Base-by-base conservation (phyloP, 2,113 vertebrate species). In the Python bivittatus region DNA sequence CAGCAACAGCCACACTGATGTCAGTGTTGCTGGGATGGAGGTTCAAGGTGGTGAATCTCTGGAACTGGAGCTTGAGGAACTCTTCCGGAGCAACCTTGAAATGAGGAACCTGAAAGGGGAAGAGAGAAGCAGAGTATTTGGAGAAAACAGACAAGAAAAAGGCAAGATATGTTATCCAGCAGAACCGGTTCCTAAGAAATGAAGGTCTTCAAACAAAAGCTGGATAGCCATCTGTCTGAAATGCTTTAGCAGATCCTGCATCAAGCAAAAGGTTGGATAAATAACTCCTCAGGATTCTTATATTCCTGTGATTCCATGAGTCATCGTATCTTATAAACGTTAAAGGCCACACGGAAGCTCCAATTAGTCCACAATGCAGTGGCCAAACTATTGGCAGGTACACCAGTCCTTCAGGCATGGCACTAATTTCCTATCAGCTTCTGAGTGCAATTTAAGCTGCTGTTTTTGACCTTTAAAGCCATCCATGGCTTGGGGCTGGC, bases 41-140 rank as follows among this genome's bases (percentile, higher is more conserved):
- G 98, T 99, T 99, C 96, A 99, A 97, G 44, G 99, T 99, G 94
- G 99, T 99, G 98, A 99, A 99, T 12, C 99, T 98, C 92, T 99
- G 99, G 92, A 98, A 98, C 96, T 99, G 99, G 89, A 99, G 98
- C 97, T 99, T 99, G 95, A 99, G 96, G 92, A 99, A 99, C 95
- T 99, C 99, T 95, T 99, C 99, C 0, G 99, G 99, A 72, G 99
- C 99, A 94, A 99, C 99, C 97, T 98, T 99, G 96, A 99, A 99
- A 93, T 99, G 99, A 85, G 99, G 99, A 23, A 99, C 99, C 99
- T 99, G 96, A 95, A 84, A 90, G 11, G 60, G 94, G 44, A 8
- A 13, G 89, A 88, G 95, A 53, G 90, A 56, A 94, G 60, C 61
- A 91, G 1, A 4, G 42, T 15, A 27, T n/a, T 25, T 38, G 25